Base-by-base conservation (phyloP, 2,797 vertebrate species). In the Caiman crocodilus region DNA sequence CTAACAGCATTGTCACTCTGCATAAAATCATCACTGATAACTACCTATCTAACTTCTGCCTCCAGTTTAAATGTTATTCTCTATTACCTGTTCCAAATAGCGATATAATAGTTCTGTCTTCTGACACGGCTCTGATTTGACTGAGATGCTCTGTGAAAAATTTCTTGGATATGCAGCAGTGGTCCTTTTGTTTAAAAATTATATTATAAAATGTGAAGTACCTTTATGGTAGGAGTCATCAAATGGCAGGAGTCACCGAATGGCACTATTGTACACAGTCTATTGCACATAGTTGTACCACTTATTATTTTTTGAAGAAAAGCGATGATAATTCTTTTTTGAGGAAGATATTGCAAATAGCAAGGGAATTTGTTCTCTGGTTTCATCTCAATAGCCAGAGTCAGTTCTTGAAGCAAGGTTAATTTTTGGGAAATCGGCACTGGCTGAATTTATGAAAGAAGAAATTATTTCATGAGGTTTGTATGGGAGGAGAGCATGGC, bases 71-170 rank as follows among this genome's bases (percentile, higher is more conserved):
- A 79, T 42, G 17, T 7, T 58, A 83, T 20, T 73, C 18, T 65
- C 85, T 81, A 81, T 60, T 78, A 87, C 42, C 32, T 77, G 23
- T 7, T 92, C 63, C 82, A 94, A 95, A 83, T 23, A n/a, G 4
- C 25, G 90, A 79, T 63, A 55, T 3, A 55, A 35, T 30, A 28
- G 28, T 79, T 9, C 61, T 81, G 23, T 57, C 57, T 65, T 87
- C 82, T 78, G 90, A 81, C 92, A 83, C 35, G 63, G n/a, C 56
- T 63, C 79, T 30, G 50, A n/a, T 35, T 71, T 73, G 8, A 30
- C 32, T 82, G 63, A 76, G 55, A 86, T 63, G 57, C 57, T 4
- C 20, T 30, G 55, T 42, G 30, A 87, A 94, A 76, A 7, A n/a
- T 71, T 35, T 85, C 25, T 78, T 88, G 16, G 57, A 79, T 56